Evolutionary conservation across 2,888 invertebrate genomes (phyloP).

Genomic region (Blastobasis adustella): DNA sequence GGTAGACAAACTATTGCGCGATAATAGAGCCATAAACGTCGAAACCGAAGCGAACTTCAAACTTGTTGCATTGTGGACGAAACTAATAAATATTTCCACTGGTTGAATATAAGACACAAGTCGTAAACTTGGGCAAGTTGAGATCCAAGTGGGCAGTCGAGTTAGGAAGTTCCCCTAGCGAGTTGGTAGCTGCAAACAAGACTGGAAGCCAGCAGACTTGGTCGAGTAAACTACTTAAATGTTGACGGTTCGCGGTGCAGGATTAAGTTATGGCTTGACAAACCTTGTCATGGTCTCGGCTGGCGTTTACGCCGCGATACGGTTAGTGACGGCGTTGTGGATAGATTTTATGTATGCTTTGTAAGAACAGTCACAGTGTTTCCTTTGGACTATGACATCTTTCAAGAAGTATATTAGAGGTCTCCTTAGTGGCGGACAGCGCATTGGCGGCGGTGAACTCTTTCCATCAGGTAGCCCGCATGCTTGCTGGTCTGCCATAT

Average conservation of each 20-base stretch:
- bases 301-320: too few relatives aligned
- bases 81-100: constrained; percentile 57
- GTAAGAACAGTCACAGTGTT: too few relatives aligned
- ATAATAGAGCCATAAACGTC: constrained; percentile 3
- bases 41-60: constrained; percentile 35
- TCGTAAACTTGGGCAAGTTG: constrained; percentile 33
- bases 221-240: constrained; percentile 67
- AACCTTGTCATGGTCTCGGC: too few relatives aligned
- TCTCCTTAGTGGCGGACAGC: too few relatives aligned
- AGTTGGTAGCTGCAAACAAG: constrained; percentile 46
- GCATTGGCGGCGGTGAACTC: too few relatives aligned
- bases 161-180: constrained; percentile 49
- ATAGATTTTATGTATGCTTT: too few relatives aligned
- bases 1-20: too few relatives aligned
- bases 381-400: too few relatives aligned
- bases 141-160: constrained; percentile 67
- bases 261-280: background rate
- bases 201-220: constrained; percentile 36
- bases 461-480: too few relatives aligned
- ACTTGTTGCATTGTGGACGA: constrained; percentile 54
- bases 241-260: constrained; percentile 41
- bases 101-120: constrained; percentile 23
- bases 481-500: too few relatives aligned
- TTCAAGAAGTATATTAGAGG: too few relatives aligned
- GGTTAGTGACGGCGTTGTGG: too few relatives aligned